These are phyloP conservation scores for Falcunculus frontatus DNA, from an alignment of 2,113 vertebrate genomes.

Conservation along the genomic window DNA sequence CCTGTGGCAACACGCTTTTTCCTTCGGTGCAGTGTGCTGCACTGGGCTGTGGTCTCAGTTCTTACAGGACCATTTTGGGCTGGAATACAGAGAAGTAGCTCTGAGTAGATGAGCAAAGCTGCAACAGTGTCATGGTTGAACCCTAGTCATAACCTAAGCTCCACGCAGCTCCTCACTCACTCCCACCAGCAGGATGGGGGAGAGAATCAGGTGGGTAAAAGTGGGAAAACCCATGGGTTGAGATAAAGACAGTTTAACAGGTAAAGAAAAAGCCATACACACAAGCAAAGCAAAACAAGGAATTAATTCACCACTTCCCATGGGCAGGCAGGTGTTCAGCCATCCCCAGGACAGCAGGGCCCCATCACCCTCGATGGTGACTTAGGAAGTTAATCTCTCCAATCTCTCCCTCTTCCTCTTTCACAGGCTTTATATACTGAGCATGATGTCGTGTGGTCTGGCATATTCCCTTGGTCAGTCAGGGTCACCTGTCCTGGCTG, in stretches of 20 bases:
- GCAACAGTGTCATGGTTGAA: background rate
- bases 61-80: background rate
- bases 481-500: background rate
- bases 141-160: background rate
- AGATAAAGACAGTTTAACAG: background rate
- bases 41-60: background rate
- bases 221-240: background rate
- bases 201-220: background rate
- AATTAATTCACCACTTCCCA: background rate
- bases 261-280: background rate
- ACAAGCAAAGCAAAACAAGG: background rate
- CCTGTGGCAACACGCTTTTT: background rate
- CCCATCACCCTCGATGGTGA: rapidly evolving
- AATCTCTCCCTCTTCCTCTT: background rate
- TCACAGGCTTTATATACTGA: background rate
- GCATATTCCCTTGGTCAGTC: background rate
- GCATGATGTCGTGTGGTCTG: background rate
- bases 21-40: background rate
- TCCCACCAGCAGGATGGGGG: background rate
- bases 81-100: background rate
- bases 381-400: background rate
- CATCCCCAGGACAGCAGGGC: background rate
- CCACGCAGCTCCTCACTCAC: rapidly evolving
- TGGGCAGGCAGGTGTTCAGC: background rate
- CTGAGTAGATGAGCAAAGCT: background rate